A percentile compares a stretch with the other conserved stretches of the same genome.
These are phyloP conservation scores for Eucera pruinosa DNA, from an alignment of 2,888 invertebrate genomes.

Conservation along the genomic window DNA sequence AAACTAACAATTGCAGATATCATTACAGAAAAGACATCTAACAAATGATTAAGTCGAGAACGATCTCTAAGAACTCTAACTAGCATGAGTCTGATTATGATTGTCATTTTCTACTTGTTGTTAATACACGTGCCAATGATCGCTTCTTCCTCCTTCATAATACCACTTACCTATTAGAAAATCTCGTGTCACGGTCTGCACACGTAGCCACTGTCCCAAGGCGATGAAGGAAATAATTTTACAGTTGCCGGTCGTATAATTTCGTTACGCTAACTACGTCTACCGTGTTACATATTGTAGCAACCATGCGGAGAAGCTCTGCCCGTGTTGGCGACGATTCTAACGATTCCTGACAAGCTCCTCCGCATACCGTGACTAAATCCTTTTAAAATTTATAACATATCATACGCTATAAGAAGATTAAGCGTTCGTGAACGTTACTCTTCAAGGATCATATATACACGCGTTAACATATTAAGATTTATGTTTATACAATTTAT, in stretches of 20 bases:
- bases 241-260: slow-evolving; percentile 35
- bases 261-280: slow-evolving; percentile 39
- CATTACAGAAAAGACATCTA: no score
- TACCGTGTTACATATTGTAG: slow-evolving; percentile 17
- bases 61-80: no score
- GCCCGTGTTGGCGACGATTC: slow-evolving; percentile 16
- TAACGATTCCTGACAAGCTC: slow-evolving; percentile 20
- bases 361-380: not conserved
- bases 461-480: no score
- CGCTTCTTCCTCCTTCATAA: no score
- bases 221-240: slow-evolving; percentile 47
- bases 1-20: no score
- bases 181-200: slow-evolving; percentile 6
- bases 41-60: no score
- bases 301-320: slow-evolving; percentile 31
- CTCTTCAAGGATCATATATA: no score
- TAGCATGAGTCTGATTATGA: not conserved
- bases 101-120: no score
- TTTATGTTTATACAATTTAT: no score
- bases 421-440: not conserved
- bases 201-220: slow-evolving; percentile 12
- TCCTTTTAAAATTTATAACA: slow-evolving; percentile 7
- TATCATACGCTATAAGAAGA: not conserved
- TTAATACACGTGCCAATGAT: no score
- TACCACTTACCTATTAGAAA: slow-evolving; percentile 16